Base-by-base conservation (phyloP, 2,797 vertebrate species). In the Thripadectes ignobilis region DNA sequence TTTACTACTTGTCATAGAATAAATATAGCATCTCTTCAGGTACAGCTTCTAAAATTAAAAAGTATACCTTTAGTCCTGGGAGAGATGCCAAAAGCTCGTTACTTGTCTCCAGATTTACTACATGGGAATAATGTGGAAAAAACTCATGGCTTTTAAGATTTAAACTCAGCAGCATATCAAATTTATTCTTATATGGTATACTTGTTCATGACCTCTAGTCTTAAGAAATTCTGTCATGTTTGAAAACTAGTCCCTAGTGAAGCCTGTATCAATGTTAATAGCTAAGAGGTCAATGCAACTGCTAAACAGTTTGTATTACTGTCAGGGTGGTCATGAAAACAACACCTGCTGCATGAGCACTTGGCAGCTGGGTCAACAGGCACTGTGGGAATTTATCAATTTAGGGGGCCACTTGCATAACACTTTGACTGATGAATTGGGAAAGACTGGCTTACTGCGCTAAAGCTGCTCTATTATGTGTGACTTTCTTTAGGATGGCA, bases 291-390 rank as follows among this genome's bases (percentile, higher is more conserved):
- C 99, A 99, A 98, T 98, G 98, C 98, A 98, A 98, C 99, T 98
- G 98, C 99, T 99, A 99, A 99, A 99, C 99, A 99, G 99, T 99
- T 99, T 99, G 99, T 98, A 98, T 98, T 98, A 99, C 99, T 99
- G 98, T 98, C 99, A 99, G 99, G 99, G 99, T 99, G 99, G 99
- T 98, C 99, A 98, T 99, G 99, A 99, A 99, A 99, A 99, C 99
- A 99, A 98, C 99, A 99, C 99, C 99, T 99, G 99, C 99, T 98
- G 98, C 98, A 98, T 98, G 98, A 98, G 98, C 98, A 98, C 99
- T 99, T 98, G 98, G 99, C 99, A 99, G 99, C 99, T 99, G 99
- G 99, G 99, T 99, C 99, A 99, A 99, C 99, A 99, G 99, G 99
- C 99, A 98, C 99, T 98, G 98, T 99, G 99, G 99, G 99, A 99